Conservation (phyloP, 2,113 vertebrate genomes). For the Thalassoma bifasciatum region DNA sequence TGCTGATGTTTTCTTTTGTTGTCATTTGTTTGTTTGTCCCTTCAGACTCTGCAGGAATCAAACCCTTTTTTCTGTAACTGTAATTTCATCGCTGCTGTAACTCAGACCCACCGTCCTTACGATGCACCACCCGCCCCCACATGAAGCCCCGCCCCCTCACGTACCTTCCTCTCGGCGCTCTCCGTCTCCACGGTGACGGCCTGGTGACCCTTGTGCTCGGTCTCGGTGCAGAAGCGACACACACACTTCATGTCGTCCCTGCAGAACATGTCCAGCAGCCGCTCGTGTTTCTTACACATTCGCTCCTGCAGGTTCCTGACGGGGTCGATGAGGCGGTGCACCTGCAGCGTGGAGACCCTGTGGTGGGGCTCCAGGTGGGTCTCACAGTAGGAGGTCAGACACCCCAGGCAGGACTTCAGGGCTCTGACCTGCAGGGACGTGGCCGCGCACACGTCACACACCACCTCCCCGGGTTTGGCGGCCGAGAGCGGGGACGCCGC, state of each 20-base stretch:
- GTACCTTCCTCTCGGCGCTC: slow-evolving; percentile 87
- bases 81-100: no score
- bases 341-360: slow-evolving; percentile 85
- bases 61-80: no score
- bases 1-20: no score
- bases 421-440: slow-evolving; percentile 84
- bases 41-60: no score
- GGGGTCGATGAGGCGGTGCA: slow-evolving; percentile 89
- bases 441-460: slow-evolving; percentile 89
- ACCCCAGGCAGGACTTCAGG: slow-evolving; percentile 90
- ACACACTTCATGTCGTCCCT: slow-evolving; percentile 90
- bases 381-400: slow-evolving; percentile 92
- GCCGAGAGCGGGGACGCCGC: not conserved
- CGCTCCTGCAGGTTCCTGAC: slow-evolving; percentile 88
- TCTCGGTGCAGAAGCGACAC: slow-evolving; percentile 92
- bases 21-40: no score
- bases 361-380: slow-evolving; percentile 90
- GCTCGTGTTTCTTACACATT: slow-evolving; percentile 88
- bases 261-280: slow-evolving; percentile 94
- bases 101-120: no score
- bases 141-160: no score
- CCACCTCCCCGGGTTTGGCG: slow-evolving; percentile 82
- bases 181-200: slow-evolving; percentile 87
- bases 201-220: slow-evolving; percentile 89
- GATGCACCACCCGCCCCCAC: no score